These are phyloP conservation scores for Galbula dea DNA, from an alignment of 2,113 vertebrate species.

Conservation along the genomic window DNA sequence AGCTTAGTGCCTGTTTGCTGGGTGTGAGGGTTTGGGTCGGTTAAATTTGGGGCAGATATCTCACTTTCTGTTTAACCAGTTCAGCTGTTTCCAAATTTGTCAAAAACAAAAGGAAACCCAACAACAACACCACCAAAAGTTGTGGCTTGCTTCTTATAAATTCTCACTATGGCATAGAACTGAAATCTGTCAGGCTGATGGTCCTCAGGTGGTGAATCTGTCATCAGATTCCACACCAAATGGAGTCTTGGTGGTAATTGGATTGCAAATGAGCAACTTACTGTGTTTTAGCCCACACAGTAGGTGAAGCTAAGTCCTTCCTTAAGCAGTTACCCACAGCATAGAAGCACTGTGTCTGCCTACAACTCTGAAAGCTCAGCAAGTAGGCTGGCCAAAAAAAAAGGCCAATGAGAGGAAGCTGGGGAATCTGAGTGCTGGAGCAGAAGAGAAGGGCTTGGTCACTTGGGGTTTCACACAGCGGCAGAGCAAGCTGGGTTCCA, in stretches of 20 bases:
- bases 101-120: not conserved
- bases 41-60: not conserved
- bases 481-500: not conserved
- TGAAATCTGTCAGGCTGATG: not conserved
- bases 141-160: not conserved
- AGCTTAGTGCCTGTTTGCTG: not conserved
- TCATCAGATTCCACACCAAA: not conserved
- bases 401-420: not conserved
- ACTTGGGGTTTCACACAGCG: not conserved
- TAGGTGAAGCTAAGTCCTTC: not conserved
- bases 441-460: not conserved
- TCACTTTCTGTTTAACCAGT: not conserved
- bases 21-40: not conserved
- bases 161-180: not conserved
- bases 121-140: not conserved
- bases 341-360: not conserved
- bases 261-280: not conserved
- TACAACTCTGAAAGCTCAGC: not conserved
- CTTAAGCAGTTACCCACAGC: not conserved
- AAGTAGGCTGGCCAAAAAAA: not conserved
- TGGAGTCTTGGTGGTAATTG: not conserved
- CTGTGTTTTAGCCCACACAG: not conserved
- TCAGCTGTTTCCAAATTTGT: not conserved
- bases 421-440: not conserved
- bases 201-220: not conserved